Evolutionary conservation across 23 tunicate species (phyloP).

Genomic region (Clavelina lepadiformis): DNA sequence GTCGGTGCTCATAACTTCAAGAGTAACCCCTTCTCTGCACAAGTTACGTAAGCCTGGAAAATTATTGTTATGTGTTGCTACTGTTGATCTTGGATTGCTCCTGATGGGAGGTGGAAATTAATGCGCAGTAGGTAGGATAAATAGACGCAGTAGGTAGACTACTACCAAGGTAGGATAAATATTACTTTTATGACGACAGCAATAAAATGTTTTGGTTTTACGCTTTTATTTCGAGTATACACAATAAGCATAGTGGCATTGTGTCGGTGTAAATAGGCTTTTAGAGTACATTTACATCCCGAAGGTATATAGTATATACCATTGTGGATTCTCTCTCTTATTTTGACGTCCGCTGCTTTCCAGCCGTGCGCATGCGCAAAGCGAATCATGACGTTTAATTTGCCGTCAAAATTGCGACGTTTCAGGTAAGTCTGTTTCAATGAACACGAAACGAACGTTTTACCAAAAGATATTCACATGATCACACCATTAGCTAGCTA

Average conservation of each 20-base stretch:
- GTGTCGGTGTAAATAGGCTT: no score
- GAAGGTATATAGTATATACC: slow-evolving; percentile 22
- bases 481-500: no score
- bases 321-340: slow-evolving; percentile 43
- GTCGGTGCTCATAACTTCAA: slow-evolving; percentile 87
- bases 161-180: no score
- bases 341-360: slow-evolving; percentile 82
- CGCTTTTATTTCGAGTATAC: background rate
- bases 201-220: background rate
- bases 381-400: slow-evolving; percentile 79
- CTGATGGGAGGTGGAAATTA: no score
- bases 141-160: no score
- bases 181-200: no score
- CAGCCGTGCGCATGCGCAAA: slow-evolving; percentile 93
- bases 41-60: slow-evolving; percentile 62
- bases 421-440: slow-evolving; percentile 62
- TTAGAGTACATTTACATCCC: no score
- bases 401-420: slow-evolving; percentile 85
- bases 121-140: no score
- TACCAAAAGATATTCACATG: background rate
- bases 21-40: slow-evolving; percentile 74
- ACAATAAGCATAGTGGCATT: no score
- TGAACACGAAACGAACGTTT: background rate
- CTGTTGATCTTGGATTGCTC: no score
- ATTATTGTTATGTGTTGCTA: no score